Conservation (phyloP, 2,797 vertebrate genomes). For the Eremophila alpestris region DNA sequence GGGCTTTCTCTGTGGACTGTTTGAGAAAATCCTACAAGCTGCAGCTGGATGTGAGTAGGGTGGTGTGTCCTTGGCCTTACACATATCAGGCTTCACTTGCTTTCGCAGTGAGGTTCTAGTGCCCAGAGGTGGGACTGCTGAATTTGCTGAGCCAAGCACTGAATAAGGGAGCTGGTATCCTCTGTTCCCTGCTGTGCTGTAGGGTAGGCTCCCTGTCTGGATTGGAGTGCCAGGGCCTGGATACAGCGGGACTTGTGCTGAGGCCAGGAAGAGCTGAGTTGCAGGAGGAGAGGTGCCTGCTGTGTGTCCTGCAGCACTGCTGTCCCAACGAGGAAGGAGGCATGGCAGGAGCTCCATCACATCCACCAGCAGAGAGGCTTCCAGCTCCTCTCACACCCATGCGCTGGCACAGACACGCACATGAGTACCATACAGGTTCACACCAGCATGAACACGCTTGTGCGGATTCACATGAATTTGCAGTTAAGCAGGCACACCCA, state of each 20-base stretch:
- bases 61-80: background rate
- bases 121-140: background rate
- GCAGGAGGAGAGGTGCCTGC: background rate
- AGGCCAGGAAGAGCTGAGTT: background rate
- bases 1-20: background rate
- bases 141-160: background rate
- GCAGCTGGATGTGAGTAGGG: background rate
- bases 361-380: background rate
- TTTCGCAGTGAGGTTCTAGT: background rate
- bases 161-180: background rate
- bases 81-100: background rate
- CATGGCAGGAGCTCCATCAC: background rate
- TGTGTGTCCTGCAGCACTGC: background rate
- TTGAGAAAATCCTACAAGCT: background rate
- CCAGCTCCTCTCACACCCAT: background rate
- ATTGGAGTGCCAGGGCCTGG: background rate
- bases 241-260: accelerated
- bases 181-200: background rate
- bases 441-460: background rate
- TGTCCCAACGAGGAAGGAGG: background rate
- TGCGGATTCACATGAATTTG: background rate
- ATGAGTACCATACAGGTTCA: background rate
- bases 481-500: background rate
- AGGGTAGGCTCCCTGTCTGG: background rate
- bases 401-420: background rate